These are phyloP conservation scores for Nasua narica DNA, from an alignment of 2,797 vertebrate genomes.

Conservation along the genomic window DNA sequence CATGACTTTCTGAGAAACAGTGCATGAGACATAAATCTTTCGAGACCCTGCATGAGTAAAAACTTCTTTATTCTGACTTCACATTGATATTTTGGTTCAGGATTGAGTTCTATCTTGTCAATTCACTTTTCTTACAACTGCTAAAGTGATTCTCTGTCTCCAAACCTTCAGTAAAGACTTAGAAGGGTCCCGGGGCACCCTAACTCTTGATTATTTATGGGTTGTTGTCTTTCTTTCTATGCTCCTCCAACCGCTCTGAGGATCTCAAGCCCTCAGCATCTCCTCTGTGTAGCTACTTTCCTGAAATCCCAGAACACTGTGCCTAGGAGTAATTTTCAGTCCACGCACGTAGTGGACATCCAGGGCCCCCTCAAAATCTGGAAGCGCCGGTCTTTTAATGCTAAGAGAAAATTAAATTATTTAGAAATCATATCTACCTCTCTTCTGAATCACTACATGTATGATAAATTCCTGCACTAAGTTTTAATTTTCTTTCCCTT, in stretches of 20 bases:
- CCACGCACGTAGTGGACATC: not conserved
- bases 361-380: fast-evolving
- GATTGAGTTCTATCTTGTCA: fast-evolving
- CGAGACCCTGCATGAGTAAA: not conserved
- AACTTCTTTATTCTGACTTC: not conserved
- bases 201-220: not conserved
- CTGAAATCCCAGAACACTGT: not conserved
- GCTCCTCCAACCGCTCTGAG: not conserved
- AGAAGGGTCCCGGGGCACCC: not conserved
- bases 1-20: not conserved
- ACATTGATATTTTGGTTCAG: not conserved
- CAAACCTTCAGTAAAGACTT: not conserved
- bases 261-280: not conserved
- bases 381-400: not conserved
- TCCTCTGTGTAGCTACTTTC: not conserved
- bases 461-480: not conserved
- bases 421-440: not conserved
- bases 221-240: not conserved
- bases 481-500: not conserved
- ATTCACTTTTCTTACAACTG: not conserved
- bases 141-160: not conserved
- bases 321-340: not conserved
- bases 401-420: not conserved
- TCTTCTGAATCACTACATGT: not conserved
- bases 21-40: not conserved